Base-by-base conservation (phyloP, 2,888 invertebrate species). In the Sipha maydis region DNA sequence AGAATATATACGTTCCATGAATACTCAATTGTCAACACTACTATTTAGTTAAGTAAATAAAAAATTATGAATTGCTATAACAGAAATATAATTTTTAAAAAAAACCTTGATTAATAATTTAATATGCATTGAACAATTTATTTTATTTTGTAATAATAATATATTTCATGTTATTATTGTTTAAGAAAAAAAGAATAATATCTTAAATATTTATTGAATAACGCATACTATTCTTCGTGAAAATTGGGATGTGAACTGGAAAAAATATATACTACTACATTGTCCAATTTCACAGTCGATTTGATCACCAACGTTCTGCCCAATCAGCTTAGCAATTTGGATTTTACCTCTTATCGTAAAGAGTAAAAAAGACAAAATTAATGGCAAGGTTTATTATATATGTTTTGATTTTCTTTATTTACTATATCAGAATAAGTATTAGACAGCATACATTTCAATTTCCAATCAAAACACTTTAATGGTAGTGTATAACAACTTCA, bases 241-340 rank as follows among this genome's bases (percentile, higher is more conserved):
- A 88, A 88, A 88, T 80, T 82, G 86, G 61, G 71, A 88, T 25
- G 61, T 88, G 86, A 80, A 88, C 80, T 75, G 86, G 86, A 88
- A 80, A 75, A 80, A 79, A 88, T 61, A 80, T 79, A 75, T 80
- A 82, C 31, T 21, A 71, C 69, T 80, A 80, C 80, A 75, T 88
- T 80, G 86, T 80, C 61, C 79, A 88, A 88, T 88, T 88, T 88
- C 80, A 88, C 86, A 88, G 86, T 88, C 80, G 79, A 88, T 79
- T 88, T 88, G 86, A 80, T 80, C 80, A 48, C 86, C 41, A 75
- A 56, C 73, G 79, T 88, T 88, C 61, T 88, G 61, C 38, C 41
- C 79, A 88, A 88, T 82, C 80, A 80, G 73, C 73, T 88, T 73
- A 88, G 41, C 71, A n/a, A 75, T 75, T 73, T 80, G 56, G 86